Conservation (phyloP, 1,140 invertebrate species). For the Microvelia longipes region DNA sequence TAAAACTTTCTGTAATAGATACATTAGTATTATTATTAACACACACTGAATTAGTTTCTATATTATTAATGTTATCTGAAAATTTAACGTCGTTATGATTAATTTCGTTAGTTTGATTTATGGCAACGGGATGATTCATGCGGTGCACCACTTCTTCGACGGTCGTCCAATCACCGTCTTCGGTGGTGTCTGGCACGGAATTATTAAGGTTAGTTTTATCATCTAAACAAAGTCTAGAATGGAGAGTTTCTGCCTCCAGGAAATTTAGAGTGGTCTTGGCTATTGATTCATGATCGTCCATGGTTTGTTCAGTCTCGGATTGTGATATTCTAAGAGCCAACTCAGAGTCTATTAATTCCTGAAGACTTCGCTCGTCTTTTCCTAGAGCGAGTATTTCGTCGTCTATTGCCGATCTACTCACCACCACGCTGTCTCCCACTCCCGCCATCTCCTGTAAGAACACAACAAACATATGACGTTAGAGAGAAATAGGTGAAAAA, state of each 20-base stretch:
- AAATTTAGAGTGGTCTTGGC: background rate
- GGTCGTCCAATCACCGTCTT: background rate
- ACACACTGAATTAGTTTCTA: background rate
- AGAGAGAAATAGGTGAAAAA: no score
- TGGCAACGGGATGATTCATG: background rate
- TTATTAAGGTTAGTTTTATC: background rate
- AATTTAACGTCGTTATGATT: background rate
- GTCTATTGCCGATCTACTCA: background rate
- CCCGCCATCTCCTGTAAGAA: slow-evolving; percentile 1
- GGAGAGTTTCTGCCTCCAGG: background rate
- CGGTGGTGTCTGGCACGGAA: background rate
- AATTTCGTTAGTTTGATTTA: background rate
- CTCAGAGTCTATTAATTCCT: background rate
- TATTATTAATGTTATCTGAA: background rate
- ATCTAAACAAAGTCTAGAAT: background rate
- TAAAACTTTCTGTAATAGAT: background rate
- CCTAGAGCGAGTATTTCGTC: background rate
- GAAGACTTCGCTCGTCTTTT: background rate
- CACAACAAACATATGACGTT: background rate
- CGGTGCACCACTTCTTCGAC: background rate
- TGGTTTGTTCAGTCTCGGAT: background rate
- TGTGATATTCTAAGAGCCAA: background rate
- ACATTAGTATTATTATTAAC: background rate
- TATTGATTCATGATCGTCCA: background rate
- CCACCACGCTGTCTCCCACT: slow-evolving; percentile 2